Percentiles rank a stretch among this genome's conserved stretches.
Conservation (phyloP, 2,113 vertebrate genomes). For the Phrynocephalus versicolor region DNA sequence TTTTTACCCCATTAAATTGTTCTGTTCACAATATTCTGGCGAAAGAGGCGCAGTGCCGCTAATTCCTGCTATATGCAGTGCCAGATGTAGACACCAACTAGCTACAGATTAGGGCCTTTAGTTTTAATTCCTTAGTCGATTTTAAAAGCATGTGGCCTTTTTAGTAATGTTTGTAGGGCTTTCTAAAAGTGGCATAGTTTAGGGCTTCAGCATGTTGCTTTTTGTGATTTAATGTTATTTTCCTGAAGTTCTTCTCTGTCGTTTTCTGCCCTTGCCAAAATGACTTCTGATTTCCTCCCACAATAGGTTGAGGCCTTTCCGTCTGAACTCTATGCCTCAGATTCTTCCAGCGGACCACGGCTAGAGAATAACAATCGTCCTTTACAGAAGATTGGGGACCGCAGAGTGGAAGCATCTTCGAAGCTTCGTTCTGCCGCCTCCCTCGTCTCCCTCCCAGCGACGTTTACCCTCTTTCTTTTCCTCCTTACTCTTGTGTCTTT, state of each 20-base stretch:
- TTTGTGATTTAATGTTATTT: too few relatives aligned
- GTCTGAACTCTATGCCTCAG: neutral
- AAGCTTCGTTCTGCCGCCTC: neutral
- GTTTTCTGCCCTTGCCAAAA: neutral
- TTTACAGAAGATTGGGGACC: neutral
- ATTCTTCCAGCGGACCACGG: neutral
- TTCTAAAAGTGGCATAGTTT: too few relatives aligned
- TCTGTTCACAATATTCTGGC: too few relatives aligned
- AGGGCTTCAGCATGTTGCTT: too few relatives aligned
- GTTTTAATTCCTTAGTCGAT: too few relatives aligned
- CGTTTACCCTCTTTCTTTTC: neutral
- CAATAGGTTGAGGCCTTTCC: slow-evolving; percentile 31
- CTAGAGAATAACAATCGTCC: slow-evolving; percentile 41
- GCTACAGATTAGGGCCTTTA: too few relatives aligned
- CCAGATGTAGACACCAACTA: too few relatives aligned
- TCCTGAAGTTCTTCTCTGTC: neutral
- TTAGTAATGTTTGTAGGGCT: too few relatives aligned
- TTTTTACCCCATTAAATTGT: too few relatives aligned
- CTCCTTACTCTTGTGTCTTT: neutral
- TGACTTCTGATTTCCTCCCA: neutral
- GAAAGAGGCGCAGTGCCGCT: neutral
- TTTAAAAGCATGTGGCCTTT: too few relatives aligned
- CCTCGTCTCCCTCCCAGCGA: neutral
- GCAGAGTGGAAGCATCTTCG: slow-evolving; percentile 26
- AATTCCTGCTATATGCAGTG: too few relatives aligned